phyloP scores from a whole-genome alignment of 2,113 vertebrate genomes.

The Oncorhynchus gorbuscha region DNA sequence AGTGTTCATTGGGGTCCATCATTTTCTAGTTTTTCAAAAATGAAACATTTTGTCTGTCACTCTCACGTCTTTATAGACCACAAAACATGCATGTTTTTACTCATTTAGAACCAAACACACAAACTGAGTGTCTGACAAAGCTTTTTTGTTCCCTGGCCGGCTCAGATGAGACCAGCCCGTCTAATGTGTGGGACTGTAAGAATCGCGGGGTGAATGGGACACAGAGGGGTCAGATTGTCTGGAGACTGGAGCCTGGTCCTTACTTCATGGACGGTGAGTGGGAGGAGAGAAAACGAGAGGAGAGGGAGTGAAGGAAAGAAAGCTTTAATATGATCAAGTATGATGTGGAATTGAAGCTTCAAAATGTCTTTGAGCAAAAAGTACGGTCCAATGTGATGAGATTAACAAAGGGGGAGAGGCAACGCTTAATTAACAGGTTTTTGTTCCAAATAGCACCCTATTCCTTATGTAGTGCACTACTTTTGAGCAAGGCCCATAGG shows the following conservation, averaged over 20 bases:
- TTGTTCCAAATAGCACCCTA: no score
- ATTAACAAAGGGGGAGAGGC: no score
- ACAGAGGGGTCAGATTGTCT: constrained; percentile 95
- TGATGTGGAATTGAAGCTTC: no score
- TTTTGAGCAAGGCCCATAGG: no score
- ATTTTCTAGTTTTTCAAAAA: no score
- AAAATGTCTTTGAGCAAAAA: no score
- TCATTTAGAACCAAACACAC: not conserved
- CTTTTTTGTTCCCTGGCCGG: not conserved
- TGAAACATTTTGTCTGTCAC: not conserved
- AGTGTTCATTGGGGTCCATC: not conserved
- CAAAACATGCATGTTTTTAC: not conserved
- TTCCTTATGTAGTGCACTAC: no score
- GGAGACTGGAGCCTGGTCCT: constrained; percentile 93
- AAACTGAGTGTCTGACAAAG: not conserved
- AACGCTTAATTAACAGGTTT: no score
- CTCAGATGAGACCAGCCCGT: constrained; percentile 94
- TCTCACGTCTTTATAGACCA: not conserved
- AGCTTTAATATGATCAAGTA: not conserved
- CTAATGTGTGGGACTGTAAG: constrained; percentile 99
- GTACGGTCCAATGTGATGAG: no score
- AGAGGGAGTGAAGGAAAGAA: not conserved
- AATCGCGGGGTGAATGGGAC: constrained; percentile 97
- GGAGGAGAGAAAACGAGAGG: not conserved
- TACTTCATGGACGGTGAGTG: constrained; percentile 98